Evolutionary conservation across 2,888 invertebrate species (phyloP), one percentile per base, ranked within the genome.

Genomic region (Mesopsocus fuscifrons): DNA sequence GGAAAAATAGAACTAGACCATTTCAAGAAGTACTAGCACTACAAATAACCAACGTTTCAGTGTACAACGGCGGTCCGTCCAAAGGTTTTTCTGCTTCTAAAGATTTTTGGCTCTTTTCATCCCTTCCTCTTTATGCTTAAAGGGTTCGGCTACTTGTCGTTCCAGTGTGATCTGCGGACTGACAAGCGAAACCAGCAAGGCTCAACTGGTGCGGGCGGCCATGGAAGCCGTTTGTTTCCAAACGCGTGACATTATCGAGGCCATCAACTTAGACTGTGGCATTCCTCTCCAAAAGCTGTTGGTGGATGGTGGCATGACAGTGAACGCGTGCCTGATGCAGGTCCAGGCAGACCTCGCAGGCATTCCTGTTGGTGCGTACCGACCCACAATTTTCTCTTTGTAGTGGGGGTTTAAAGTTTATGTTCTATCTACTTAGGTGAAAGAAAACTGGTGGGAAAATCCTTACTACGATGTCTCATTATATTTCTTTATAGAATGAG

Each of bases 151-250:
- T n/a, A n/a, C n/a, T n/a, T n/a, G n/a, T 47, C 45, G 45, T 60
- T 68, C 42, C 57, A 87, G 87, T 44, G 77, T 88, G 11, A 84
- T 95, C 48, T 92, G 92, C 57, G 95, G 95, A 0, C 63, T 97
- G 47, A 91, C 92, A 2, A 85, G 89, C 47, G 91, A 83, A 57
- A 89, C 92, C 0, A 88, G 80, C 0, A 88, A 85, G 59, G 78
- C 83, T 51, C 95, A 97, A 62, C 83, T 98, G 48, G 82, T 89
- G 23, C 68, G 97, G 52, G 97, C 97, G 0, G 83, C 89, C 0
- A 65, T 97, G 31, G 94, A 97, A 63, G 85, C 95, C 1, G 85
- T 97, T 2, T 91, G 94, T 55, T 98, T 91, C 58, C 98, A 98
- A 63, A 91, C 92, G 0, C 74, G 80, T 49, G 97, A 97, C 59